Evolutionary conservation across 1,140 invertebrate genomes (phyloP), one percentile per base, ranked within the genome.

Genomic region (Dendrolimus punctatus): DNA sequence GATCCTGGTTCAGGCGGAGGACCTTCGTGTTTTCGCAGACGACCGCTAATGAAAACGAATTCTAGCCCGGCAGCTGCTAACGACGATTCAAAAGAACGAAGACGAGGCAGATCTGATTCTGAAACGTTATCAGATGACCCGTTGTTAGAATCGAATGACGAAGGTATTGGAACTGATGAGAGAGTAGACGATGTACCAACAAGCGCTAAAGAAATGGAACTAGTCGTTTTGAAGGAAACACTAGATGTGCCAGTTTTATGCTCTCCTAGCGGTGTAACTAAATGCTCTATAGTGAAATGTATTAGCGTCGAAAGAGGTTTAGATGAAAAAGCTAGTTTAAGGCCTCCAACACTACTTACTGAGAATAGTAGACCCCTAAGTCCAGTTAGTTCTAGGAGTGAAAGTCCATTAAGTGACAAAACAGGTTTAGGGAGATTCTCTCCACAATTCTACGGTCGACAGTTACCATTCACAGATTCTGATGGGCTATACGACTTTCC

Each of bases 401-500:
- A 94, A 76, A 93, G 92, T 73, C 92, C 93, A 5, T 80, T 94
- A 36, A 94, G 93, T 75, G 93, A 94, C 70, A 89, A 90, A 64
- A 91, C 90, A 6, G 89, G 90, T 43, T 61, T 91, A 36, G 90
- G 89, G 2, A 74, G 90, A 50, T 93, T 93, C 69, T 93, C 92
- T 0, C 90, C 91, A 4, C 90, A 91, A 66, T 93, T 93, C 65
- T 93, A 92, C 70, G 90, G 91, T n/a, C 85, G 89, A 43, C 86
- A 90, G 50, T 66, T 92, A 23, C 91, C 91, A 5, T 91, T 93
- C 60, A 93, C 92, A 4, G 93, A 94, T 75, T 93, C 92, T 0
- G 93, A 94, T 73, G 92, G 92, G 2, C 73, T 94, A 5, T 94
- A 94, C 73, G 93, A 94, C 74, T 93, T 92, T 76, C 91, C 92